Percentiles rank a stretch among this genome's conserved stretches.
phyloP scores from a whole-genome alignment of 2,797 vertebrate genomes.

The Muscicapa comitata region DNA sequence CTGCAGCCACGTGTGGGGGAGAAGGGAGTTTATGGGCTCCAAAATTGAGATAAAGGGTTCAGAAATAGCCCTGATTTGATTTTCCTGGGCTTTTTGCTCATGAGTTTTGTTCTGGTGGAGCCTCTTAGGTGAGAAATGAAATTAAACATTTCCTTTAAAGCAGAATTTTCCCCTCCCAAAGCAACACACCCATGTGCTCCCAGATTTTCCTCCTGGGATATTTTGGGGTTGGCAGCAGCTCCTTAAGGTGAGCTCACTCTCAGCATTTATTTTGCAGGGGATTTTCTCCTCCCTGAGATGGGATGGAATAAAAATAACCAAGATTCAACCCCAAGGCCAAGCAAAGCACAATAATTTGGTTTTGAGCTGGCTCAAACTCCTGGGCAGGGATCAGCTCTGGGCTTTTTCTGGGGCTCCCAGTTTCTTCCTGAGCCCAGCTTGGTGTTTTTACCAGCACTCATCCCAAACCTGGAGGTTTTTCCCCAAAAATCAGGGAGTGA shows the following conservation, averaged over 20 bases:
- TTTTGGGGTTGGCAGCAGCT: background rate
- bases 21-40: background rate
- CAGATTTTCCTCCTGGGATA: background rate
- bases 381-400: background rate
- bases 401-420: background rate
- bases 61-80: background rate
- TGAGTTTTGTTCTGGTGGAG: background rate
- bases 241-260: background rate
- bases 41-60: background rate
- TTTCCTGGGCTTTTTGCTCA: background rate
- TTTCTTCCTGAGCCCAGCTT: background rate
- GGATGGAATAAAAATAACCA: conserved; percentile 6
- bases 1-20: background rate
- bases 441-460: background rate
- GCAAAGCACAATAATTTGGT: background rate
- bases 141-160: background rate
- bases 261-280: background rate
- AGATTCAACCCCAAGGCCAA: background rate
- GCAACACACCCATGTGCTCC: background rate
- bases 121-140: background rate
- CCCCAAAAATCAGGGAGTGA: background rate
- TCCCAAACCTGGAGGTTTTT: background rate
- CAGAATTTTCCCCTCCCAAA: background rate
- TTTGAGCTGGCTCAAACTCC: background rate
- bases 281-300: background rate